Evolutionary conservation across 2,113 vertebrate genomes (phyloP).

Genomic region (Mormoops blainvillei): DNA sequence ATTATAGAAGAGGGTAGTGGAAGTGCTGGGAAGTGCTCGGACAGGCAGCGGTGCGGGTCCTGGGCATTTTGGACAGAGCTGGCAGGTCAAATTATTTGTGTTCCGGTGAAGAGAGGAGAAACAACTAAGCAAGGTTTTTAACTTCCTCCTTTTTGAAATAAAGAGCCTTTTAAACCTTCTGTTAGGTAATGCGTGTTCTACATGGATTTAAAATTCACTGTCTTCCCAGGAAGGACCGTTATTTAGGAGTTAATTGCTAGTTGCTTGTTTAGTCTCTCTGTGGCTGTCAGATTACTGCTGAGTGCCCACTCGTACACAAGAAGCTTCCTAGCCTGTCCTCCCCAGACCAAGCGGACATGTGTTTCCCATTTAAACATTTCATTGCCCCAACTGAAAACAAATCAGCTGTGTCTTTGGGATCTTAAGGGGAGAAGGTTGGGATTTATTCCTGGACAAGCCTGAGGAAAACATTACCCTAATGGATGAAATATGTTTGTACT

Average conservation of each 20-base stretch:
- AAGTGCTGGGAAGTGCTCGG: not conserved
- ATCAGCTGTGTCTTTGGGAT: slow-evolving; percentile 56
- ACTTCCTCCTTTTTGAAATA: slow-evolving; percentile 40
- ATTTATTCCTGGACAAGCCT: slow-evolving; percentile 66
- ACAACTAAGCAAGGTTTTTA: not conserved
- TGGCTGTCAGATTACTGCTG: slow-evolving; percentile 15
- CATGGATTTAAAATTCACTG: not conserved
- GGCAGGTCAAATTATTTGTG: not conserved
- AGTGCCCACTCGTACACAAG: slow-evolving; percentile 41
- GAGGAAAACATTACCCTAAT: slow-evolving; percentile 66
- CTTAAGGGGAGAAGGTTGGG: slow-evolving; percentile 55
- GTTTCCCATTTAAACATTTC: slow-evolving; percentile 64
- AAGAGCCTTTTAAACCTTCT: not conserved
- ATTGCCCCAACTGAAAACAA: slow-evolving; percentile 68
- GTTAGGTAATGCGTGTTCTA: slow-evolving; percentile 27
- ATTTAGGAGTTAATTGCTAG: slow-evolving; percentile 41
- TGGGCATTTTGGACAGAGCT: not conserved
- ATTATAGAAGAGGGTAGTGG: not conserved
- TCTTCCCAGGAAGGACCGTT: slow-evolving; percentile 18
- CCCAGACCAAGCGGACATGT: slow-evolving; percentile 51
- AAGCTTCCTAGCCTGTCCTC: slow-evolving; percentile 32
- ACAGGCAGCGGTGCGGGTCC: not conserved
- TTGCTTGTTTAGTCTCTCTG: slow-evolving; percentile 49
- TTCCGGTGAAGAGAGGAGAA: not conserved
- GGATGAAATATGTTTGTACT: slow-evolving; percentile 59